phyloP scores from a whole-genome alignment of 2,888 invertebrate species.

The Aspidapion aeneum region DNA sequence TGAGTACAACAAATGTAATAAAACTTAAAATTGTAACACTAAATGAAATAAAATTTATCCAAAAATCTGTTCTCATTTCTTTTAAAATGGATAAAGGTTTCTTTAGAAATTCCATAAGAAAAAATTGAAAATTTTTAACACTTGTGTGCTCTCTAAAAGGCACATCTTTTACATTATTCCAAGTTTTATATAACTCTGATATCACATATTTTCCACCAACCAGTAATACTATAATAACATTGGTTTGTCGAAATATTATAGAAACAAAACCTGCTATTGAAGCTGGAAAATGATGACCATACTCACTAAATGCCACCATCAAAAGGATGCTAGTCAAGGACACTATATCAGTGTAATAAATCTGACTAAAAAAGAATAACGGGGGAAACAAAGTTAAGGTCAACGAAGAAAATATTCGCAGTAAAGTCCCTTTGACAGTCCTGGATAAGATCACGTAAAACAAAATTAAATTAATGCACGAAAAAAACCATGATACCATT shows the following conservation, averaged over 20 bases:
- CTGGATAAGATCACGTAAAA: constrained; percentile 45
- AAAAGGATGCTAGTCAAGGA: constrained; percentile 72
- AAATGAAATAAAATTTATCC: constrained; percentile 47
- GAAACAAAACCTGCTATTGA: constrained; percentile 61
- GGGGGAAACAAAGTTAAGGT: constrained; percentile 75
- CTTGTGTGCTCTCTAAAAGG: not conserved
- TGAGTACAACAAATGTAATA: constrained; percentile 65
- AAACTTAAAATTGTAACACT: constrained; percentile 55
- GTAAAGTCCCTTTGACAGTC: constrained; percentile 31
- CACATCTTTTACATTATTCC: constrained; percentile 22
- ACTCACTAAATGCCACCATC: constrained; percentile 63
- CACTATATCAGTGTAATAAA: constrained; percentile 92
- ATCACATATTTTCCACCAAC: constrained; percentile 30
- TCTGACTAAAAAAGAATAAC: constrained; percentile 84
- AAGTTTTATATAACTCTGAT: constrained; percentile 25
- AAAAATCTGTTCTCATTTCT: constrained; percentile 27
- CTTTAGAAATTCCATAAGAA: constrained; percentile 20
- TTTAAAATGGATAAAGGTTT: constrained; percentile 20
- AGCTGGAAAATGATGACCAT: constrained; percentile 51
- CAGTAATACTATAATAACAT: constrained; percentile 79
- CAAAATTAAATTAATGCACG: constrained; percentile 65
- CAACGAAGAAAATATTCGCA: constrained; percentile 55
- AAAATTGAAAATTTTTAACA: constrained; percentile 20
- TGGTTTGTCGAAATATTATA: constrained; percentile 89
- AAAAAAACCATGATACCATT: constrained; percentile 66